Evolutionary conservation across 2,888 invertebrate genomes (phyloP), one percentile per base, ranked within the genome.

Genomic region (Punctoribates punctum): DNA sequence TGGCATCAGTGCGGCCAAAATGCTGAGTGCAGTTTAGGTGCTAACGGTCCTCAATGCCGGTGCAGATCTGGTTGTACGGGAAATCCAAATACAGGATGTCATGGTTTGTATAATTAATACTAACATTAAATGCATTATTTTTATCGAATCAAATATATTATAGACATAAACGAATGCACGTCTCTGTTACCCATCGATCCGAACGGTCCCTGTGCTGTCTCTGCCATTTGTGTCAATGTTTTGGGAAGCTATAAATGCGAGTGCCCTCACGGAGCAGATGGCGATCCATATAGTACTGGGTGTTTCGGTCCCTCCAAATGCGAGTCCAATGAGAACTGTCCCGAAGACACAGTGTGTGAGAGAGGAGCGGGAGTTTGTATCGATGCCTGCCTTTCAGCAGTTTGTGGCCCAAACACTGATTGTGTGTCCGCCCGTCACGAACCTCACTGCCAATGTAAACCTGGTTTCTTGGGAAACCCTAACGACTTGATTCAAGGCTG

Each of bases 381-480:
- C 76, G 79, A 80, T 77, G 78, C 79, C 17, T 80, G 80, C 54
- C 73, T 77, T 13, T 76, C 79, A 13, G 62, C 78, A 11, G 75
- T 77, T 60, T 94, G 94, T 81, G 93, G 93, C 0, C 88, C 89
- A 76, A 93, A 94, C 83, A 90, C 94, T 0, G 86, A 94, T 60
- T 94, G 94, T 82, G 90, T 93, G 0, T 90, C 92, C 0, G 91
- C 92, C 83, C 89, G 89, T 81, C 94, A 94, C 82, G 87, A 87
- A 78, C 90, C 91, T 83, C 88, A 88, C 0, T 91, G 91, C 82
- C 90, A 91, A 81, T 94, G 94, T 82, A 92, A 78, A 84, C 93
- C 94, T 9, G 94, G 94, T 0, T 93, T 78, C 84, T 93, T 94
- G 9, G 94, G 94, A 0, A 91, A 94, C 84, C 91, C 94, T 0